Percentiles rank a stretch among this genome's conserved stretches.
Conservation (phyloP, 2,797 vertebrate species). For the Oreonectes daqikongensis region DNA sequence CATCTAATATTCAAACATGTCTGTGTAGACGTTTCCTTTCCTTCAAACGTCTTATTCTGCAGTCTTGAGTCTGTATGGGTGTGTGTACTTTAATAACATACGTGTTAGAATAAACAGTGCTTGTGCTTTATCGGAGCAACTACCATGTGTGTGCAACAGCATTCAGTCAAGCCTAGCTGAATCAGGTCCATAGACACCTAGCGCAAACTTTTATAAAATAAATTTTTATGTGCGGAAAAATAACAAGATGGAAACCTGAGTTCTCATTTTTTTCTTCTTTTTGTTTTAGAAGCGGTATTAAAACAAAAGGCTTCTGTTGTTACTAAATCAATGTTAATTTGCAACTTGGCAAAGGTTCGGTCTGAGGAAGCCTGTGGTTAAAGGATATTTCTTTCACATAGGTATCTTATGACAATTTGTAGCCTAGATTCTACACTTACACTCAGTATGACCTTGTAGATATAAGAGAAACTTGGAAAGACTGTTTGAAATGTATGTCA, state of each 20-base stretch:
- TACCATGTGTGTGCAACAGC: constrained; percentile 9
- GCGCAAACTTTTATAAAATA: constrained; percentile 69
- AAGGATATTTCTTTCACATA: constrained; percentile 61
- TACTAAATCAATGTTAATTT: constrained; percentile 73
- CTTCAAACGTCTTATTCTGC: neutral
- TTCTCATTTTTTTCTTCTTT: constrained; percentile 50
- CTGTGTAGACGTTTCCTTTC: neutral
- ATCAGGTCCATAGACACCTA: constrained; percentile 54
- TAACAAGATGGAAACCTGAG: constrained; percentile 68
- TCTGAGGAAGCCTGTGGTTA: constrained; percentile 65
- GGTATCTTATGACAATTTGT: constrained; percentile 51
- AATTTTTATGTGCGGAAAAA: constrained; percentile 74
- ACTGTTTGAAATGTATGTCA: constrained; percentile 10
- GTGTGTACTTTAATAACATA: neutral
- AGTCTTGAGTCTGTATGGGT: neutral
- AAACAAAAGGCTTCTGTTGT: constrained; percentile 80
- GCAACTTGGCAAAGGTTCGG: constrained; percentile 65
- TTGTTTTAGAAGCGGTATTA: constrained; percentile 52
- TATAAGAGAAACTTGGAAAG: constrained; percentile 31
- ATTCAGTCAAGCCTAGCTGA: constrained; percentile 60
- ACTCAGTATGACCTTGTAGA: constrained; percentile 36
- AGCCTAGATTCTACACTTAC: constrained; percentile 30
- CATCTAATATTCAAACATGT: constrained; percentile 64
- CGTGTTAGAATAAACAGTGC: constrained; percentile 20
- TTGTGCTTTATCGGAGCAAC: constrained; percentile 28